Evolutionary conservation across 2,113 vertebrate genomes (phyloP).

Genomic region (Pelodiscus sinensis): DNA sequence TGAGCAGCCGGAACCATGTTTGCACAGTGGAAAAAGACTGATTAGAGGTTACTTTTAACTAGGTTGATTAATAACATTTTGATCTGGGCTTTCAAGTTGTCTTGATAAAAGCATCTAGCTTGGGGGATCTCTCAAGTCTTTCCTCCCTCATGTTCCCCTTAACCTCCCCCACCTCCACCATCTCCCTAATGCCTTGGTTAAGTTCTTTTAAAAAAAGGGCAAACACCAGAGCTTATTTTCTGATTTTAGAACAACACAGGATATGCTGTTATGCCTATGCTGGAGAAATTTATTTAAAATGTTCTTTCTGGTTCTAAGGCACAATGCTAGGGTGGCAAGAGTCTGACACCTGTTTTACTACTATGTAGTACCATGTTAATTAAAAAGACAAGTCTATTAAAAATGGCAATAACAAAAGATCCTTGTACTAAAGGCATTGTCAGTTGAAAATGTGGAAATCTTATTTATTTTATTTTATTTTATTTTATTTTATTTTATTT

Average conservation of each 20-base stretch:
- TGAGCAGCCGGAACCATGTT: not conserved
- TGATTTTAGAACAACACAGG: not conserved
- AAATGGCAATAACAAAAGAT: not conserved
- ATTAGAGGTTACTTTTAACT: slow-evolving; percentile 79
- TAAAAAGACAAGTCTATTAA: not conserved
- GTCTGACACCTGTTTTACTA: not conserved
- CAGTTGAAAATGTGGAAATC: not conserved
- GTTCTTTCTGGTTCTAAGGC: not conserved
- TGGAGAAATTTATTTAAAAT: not conserved
- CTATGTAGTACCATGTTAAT: not conserved
- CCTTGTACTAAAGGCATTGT: not conserved
- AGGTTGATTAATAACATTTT: slow-evolving; percentile 78
- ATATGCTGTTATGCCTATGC: not conserved
- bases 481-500: not conserved
- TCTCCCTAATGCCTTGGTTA: not conserved
- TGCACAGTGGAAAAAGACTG: slow-evolving; percentile 11
- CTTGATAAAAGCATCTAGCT: slow-evolving; percentile 17
- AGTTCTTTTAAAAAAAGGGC: not conserved
- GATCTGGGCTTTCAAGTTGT: slow-evolving; percentile 13
- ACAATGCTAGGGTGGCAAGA: not conserved
- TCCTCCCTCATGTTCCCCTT: not conserved
- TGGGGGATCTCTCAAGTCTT: slow-evolving; percentile 62
- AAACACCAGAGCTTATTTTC: not conserved
- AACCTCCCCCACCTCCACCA: slow-evolving; percentile 18
- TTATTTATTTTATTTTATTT: not conserved